phyloP scores from a whole-genome alignment of 2,113 vertebrate genomes.

The Puntigrus tetrazona region DNA sequence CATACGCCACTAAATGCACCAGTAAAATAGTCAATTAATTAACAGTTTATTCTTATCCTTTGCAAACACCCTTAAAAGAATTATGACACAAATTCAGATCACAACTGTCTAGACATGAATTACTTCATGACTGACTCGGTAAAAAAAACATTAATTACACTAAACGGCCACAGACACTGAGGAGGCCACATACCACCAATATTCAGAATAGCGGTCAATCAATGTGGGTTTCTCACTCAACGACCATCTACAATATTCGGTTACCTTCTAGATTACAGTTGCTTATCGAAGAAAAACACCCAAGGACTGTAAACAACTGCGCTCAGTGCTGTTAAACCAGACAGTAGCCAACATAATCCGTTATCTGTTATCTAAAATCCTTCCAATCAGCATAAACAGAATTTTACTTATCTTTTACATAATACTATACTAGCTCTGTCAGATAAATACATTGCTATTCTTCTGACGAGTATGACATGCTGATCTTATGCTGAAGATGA shows the following conservation, averaged over 20 bases:
- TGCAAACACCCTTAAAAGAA: not conserved
- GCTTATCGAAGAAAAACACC: not conserved
- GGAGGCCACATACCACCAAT: not conserved
- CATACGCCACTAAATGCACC: not conserved
- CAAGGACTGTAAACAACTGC: constrained; percentile 2
- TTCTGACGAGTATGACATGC: not conserved
- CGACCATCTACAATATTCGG: not conserved
- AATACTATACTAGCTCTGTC: constrained; percentile 10
- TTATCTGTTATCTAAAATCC: constrained; percentile 33
- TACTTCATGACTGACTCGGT: not conserved
- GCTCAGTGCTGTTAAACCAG: not conserved
- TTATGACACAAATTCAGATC: not conserved
- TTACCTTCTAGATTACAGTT: not conserved
- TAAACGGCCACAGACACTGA: not conserved
- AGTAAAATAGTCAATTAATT: not conserved
- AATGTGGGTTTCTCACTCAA: not conserved
- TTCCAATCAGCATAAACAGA: constrained; percentile 7
- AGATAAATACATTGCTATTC: not conserved
- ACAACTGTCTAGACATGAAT: not conserved
- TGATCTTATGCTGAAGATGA: not conserved
- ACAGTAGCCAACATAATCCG: constrained; percentile 19
- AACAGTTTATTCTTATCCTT: not conserved
- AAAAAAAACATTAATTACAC: not conserved
- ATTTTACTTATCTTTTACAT: constrained; percentile 5
- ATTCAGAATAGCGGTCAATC: not conserved